A percentile compares a stretch with the other conserved stretches of the same genome.
These are phyloP conservation scores for Fundulus diaphanus DNA, from an alignment of 2,797 vertebrate species.

Conservation along the genomic window DNA sequence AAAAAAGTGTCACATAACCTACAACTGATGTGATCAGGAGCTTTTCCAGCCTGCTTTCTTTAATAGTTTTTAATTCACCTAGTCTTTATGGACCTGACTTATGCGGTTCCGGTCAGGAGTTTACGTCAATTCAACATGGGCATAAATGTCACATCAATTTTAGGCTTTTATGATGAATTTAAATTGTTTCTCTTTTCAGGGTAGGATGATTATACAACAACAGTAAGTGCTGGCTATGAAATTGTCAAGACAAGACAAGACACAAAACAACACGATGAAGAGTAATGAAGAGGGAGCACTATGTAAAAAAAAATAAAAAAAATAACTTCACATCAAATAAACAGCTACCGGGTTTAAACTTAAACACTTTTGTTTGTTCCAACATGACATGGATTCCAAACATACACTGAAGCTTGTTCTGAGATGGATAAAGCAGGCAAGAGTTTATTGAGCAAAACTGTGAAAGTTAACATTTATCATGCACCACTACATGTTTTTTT, in stretches of 20 bases:
- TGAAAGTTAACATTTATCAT: not conserved
- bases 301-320: not conserved
- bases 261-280: not conserved
- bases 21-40: not conserved
- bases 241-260: not conserved
- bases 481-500: not conserved
- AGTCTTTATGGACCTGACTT: not conserved
- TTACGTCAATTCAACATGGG: not conserved
- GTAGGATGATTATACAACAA: not conserved
- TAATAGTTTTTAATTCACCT: not conserved
- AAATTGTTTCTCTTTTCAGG: not conserved
- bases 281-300: not conserved
- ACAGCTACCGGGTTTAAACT: not conserved
- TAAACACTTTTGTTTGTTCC: not conserved
- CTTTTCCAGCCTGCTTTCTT: not conserved
- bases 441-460: not conserved
- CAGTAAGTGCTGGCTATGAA: not conserved
- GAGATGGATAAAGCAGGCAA: not conserved
- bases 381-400: not conserved
- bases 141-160: slow-evolving; percentile 2
- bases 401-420: not conserved
- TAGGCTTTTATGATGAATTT: not conserved
- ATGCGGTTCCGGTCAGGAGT: not conserved
- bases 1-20: not conserved
- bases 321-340: slow-evolving; percentile 1